Evolutionary conservation across 30 jellyfish, hydroid and myxozoan species (phyloP), one percentile per base, ranked within the genome.

Genomic region (Kudoa iwatai): DNA sequence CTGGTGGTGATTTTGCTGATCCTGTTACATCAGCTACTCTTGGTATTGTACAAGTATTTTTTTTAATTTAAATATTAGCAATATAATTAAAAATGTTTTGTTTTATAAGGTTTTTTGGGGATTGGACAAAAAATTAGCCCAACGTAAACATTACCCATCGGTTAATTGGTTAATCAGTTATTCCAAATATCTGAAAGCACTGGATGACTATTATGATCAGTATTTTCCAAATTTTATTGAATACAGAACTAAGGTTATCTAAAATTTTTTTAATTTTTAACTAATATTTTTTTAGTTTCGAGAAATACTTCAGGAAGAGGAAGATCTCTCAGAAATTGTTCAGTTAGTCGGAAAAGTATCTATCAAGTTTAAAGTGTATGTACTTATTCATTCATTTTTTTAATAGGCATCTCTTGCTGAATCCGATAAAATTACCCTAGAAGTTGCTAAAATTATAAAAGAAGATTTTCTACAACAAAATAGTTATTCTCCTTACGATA

Each of bases 1-100:
- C 87, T 50, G 94, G 94, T 44, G 94, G 94, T 19, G 94, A 74
- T 53, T 74, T 74, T 48, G 87, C 94, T n/a, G 94, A 74, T 45
- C 94, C 94, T 20, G 94, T 74, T 43, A 74, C 94, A 2, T 59
- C 94, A 4, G 94, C 94, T 20, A 74, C 94, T 4, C 68, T 74
- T 25, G 87, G 87, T 54, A 74, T 74, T 50, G 94, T 74, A 0
- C 94, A 74, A 83, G 94, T 62, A 45, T 20, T 52, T 40, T 1
- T 2, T 2, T 3, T 44, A 2, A 10, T 38, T 10, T 17, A n/a
- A n/a, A n/a, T n/a, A n/a, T n/a, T n/a, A n/a, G n/a, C n/a, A n/a
- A n/a, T n/a, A n/a, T n/a, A n/a, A n/a, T n/a, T n/a, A n/a, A n/a
- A n/a, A n/a, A n/a, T n/a, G n/a, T n/a, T n/a, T 25, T 41, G 24